Conservation (phyloP, 2,888 invertebrate genomes). For the Rotaria socialis region DNA sequence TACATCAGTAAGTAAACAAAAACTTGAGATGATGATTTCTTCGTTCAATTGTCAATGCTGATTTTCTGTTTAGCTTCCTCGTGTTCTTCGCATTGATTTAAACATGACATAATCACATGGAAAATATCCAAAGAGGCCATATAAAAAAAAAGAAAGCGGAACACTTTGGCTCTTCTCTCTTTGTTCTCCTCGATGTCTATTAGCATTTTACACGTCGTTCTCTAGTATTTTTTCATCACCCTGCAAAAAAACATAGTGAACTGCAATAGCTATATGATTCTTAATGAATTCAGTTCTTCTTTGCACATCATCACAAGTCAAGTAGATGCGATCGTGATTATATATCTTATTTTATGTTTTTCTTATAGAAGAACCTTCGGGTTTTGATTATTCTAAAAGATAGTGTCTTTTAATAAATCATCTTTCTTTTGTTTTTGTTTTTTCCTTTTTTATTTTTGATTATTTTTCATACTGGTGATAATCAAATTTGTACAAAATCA, state of each 20-base stretch:
- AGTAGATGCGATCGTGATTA: neutral
- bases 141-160: neutral
- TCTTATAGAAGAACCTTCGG: too few relatives aligned
- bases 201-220: neutral
- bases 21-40: neutral
- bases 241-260: neutral
- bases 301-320: neutral
- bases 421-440: neutral
- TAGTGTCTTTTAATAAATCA: too few relatives aligned
- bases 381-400: too few relatives aligned
- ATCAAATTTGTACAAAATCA: neutral
- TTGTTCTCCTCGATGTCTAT: neutral
- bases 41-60: slow-evolving; percentile 12
- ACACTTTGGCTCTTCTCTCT: neutral
- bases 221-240: neutral
- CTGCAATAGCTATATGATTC: neutral
- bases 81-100: neutral
- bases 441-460: neutral
- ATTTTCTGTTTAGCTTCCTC: neutral
- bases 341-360: neutral
- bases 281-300: slow-evolving; percentile 13
- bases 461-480: neutral
- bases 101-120: neutral
- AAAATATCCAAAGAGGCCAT: neutral
- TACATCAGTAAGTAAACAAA: neutral